Conservation (phyloP, 2,888 invertebrate genomes). For the Strigamia maritima region DNA sequence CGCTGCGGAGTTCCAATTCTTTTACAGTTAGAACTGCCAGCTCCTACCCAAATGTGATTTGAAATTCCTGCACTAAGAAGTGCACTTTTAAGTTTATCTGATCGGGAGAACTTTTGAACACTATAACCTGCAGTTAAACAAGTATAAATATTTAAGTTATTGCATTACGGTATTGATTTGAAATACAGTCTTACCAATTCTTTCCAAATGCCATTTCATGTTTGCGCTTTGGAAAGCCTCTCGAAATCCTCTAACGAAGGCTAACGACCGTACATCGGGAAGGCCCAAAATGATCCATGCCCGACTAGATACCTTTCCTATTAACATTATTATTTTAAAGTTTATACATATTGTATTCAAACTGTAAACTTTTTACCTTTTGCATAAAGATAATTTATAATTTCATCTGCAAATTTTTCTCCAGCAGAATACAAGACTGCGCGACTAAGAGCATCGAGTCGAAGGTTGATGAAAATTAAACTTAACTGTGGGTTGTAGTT, state of each 20-base stretch:
- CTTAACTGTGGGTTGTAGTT: neutral
- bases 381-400: neutral
- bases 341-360: neutral
- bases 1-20: neutral
- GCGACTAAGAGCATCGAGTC: neutral
- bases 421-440: neutral
- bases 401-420: conserved; percentile 6
- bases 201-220: conserved; percentile 12
- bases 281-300: conserved; percentile 1
- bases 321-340: neutral
- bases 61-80: neutral
- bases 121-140: neutral
- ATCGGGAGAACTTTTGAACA: neutral
- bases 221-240: neutral
- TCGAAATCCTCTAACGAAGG: conserved; percentile 9
- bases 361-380: no score
- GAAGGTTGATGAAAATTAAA: neutral
- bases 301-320: neutral
- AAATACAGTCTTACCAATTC: neutral
- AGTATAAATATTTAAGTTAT: neutral
- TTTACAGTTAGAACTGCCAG: neutral
- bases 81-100: neutral
- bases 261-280: neutral
- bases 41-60: neutral
- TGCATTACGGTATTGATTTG: neutral